Evolutionary conservation across 2,888 invertebrate species (phyloP).

Genomic region (Arge pagana): DNA sequence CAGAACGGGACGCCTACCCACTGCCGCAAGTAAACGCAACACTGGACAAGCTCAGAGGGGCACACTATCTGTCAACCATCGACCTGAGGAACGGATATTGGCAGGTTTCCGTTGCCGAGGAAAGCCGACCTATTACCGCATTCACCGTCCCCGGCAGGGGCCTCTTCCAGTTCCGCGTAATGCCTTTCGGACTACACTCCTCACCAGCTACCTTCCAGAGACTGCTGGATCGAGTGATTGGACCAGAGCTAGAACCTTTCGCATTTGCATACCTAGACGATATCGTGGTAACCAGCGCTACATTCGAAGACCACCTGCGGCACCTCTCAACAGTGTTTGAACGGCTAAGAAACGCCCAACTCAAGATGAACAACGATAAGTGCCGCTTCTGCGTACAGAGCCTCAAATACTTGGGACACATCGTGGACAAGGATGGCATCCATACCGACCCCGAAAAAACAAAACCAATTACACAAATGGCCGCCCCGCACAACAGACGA

Average conservation of each 20-base stretch:
- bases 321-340: slow-evolving; percentile 27
- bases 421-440: slow-evolving; percentile 40
- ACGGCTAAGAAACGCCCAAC: slow-evolving; percentile 30
- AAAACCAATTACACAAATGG: slow-evolving; percentile 27
- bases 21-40: slow-evolving; percentile 26
- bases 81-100: slow-evolving; percentile 42
- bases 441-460: slow-evolving; percentile 34
- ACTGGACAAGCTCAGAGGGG: slow-evolving; percentile 28
- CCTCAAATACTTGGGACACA: slow-evolving; percentile 45
- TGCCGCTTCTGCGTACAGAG: slow-evolving; percentile 34
- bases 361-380: slow-evolving; percentile 41
- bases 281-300: slow-evolving; percentile 40
- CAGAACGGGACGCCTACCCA: slow-evolving; percentile 29
- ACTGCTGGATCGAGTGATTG: slow-evolving; percentile 38
- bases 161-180: slow-evolving; percentile 32
- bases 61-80: slow-evolving; percentile 28
- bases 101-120: slow-evolving; percentile 35
- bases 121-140: slow-evolving; percentile 28
- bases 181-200: slow-evolving; percentile 43
- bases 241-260: slow-evolving; percentile 35
- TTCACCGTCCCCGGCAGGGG: slow-evolving; percentile 30
- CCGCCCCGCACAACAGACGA: slow-evolving; percentile 23
- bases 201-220: slow-evolving; percentile 41
- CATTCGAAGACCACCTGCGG: slow-evolving; percentile 34
- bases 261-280: slow-evolving; percentile 37